phyloP scores from a whole-genome alignment of 2,113 vertebrate genomes.

The Grantiella picta region DNA sequence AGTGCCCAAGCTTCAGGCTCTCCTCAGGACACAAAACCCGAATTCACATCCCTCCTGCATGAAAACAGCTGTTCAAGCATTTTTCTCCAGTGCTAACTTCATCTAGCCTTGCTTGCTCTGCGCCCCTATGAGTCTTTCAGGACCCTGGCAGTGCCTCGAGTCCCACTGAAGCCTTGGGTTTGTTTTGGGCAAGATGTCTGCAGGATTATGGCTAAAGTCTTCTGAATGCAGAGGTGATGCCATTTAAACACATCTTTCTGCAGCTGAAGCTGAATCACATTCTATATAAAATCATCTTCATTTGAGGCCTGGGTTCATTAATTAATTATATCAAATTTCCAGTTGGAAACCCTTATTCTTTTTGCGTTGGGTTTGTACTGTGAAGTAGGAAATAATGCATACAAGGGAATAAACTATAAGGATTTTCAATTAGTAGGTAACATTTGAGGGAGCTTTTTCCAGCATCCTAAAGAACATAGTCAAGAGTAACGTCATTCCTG shows the following conservation, averaged over 20 bases:
- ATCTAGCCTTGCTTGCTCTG: neutral
- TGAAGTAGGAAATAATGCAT: neutral
- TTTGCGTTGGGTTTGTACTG: neutral
- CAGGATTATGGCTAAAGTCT: neutral
- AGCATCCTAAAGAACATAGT: neutral
- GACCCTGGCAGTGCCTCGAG: accelerated
- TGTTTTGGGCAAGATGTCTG: neutral
- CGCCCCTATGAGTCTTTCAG: neutral
- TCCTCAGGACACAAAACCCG: neutral
- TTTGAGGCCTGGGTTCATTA: neutral
- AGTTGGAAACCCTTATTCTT: neutral
- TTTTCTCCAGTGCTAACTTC: neutral
- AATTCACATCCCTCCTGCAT: neutral
- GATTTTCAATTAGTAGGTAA: neutral
- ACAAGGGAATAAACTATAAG: neutral
- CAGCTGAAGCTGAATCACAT: neutral
- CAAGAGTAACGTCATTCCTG: neutral
- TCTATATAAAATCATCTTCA: neutral
- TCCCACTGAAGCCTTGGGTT: neutral
- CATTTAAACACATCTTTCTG: neutral
- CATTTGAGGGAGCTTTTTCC: neutral
- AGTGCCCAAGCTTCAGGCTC: neutral
- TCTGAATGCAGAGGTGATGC: neutral
- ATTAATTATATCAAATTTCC: neutral
- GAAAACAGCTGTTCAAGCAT: neutral